These are phyloP conservation scores for Cyanocitta stelleri DNA, from an alignment of 2,113 vertebrate genomes.

Conservation along the genomic window DNA sequence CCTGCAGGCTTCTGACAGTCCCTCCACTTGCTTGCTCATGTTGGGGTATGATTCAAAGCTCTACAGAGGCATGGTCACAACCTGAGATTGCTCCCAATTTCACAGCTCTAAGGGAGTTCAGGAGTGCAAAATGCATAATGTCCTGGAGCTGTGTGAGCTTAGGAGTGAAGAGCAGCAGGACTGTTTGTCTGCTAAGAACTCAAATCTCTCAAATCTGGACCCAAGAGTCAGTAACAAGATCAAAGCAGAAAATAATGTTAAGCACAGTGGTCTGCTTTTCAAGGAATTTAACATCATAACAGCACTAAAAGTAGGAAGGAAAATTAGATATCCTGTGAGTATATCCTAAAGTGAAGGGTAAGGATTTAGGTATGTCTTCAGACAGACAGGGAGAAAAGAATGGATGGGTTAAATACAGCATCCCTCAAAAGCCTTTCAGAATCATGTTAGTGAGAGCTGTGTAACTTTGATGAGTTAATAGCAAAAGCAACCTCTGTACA, in stretches of 20 bases:
- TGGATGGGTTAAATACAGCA: background rate
- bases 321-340: background rate
- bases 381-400: background rate
- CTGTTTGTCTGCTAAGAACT: background rate
- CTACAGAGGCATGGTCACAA: background rate
- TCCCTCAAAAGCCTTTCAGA: background rate
- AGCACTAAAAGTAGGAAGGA: background rate
- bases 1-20: background rate
- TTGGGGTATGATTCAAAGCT: background rate
- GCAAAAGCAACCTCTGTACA: background rate
- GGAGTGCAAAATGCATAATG: rapidly evolving
- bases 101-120: background rate
- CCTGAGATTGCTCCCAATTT: background rate
- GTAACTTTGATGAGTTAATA: background rate
- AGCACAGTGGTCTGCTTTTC: background rate
- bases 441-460: background rate
- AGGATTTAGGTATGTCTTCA: background rate
- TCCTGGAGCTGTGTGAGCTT: background rate
- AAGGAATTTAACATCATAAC: background rate
- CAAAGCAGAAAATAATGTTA: background rate
- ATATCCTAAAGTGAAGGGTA: background rate
- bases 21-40: background rate
- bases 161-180: background rate
- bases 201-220: background rate
- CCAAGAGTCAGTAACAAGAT: background rate